Conservation (phyloP, 1,140 invertebrate species). For the Spodoptera litura region DNA sequence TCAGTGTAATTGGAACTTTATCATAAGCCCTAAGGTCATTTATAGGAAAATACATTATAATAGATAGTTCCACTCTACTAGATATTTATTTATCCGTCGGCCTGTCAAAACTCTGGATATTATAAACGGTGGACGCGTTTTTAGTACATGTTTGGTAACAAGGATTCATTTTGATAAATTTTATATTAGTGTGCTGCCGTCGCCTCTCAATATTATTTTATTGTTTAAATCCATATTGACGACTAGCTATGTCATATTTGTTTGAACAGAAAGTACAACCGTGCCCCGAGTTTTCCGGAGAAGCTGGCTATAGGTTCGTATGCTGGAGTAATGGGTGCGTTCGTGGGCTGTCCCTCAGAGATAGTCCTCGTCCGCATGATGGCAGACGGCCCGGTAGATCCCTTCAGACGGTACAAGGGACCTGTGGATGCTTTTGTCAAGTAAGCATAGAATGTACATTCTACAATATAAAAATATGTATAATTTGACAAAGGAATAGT, state of each 20-base stretch:
- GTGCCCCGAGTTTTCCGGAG: constrained; percentile 47
- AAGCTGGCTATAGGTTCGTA: constrained; percentile 55
- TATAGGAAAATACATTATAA: no score
- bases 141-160: no score
- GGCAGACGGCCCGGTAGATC: constrained; percentile 55
- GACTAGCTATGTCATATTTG: not conserved
- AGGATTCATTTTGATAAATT: no score
- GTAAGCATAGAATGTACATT: constrained; percentile 18
- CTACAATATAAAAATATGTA: not conserved
- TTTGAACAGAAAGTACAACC: constrained; percentile 48
- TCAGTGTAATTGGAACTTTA: constrained; percentile 57
- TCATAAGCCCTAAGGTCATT: no score
- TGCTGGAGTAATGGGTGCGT: constrained; percentile 59
- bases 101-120: no score
- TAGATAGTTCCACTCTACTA: no score
- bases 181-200: no score
- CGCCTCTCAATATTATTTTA: no score
- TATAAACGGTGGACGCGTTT: no score
- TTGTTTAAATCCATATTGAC: no score
- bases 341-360: constrained; percentile 63
- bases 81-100: no score
- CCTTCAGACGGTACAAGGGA: constrained; percentile 45
- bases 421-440: constrained; percentile 51
- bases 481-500: not conserved
- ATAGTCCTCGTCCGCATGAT: constrained; percentile 63